Conservation (phyloP, 2,888 invertebrate genomes). For the Perithous albicinctus region DNA sequence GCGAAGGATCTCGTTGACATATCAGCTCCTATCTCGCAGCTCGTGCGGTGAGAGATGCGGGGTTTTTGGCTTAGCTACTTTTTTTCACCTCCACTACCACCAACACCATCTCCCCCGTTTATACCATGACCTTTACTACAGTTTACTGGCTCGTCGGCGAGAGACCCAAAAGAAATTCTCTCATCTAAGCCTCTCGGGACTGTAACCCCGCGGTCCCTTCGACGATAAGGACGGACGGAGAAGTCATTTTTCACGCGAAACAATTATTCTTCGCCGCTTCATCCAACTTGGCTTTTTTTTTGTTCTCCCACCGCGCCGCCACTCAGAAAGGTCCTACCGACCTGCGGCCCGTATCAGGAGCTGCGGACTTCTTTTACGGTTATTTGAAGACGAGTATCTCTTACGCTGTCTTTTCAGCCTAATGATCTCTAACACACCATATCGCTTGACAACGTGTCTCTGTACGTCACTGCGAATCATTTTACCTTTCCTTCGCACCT, state of each 20-base stretch:
- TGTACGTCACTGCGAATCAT: slow-evolving; percentile 1
- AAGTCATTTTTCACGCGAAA: slow-evolving; percentile 67
- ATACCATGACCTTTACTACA: slow-evolving; percentile 22
- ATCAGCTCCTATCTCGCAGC: slow-evolving; percentile 28
- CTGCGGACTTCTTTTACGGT: slow-evolving; percentile 19
- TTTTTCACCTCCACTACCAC: slow-evolving; percentile 7
- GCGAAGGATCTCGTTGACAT: slow-evolving; percentile 25
- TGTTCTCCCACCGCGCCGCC: slow-evolving; percentile 22
- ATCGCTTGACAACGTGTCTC: neutral
- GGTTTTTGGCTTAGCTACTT: slow-evolving; percentile 41
- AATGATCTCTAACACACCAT: slow-evolving; percentile 36
- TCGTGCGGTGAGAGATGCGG: slow-evolving; percentile 18
- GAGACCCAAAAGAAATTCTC: slow-evolving; percentile 55
- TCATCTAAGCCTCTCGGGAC: slow-evolving; percentile 52
- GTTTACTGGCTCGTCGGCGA: slow-evolving; percentile 24
- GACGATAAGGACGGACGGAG: slow-evolving; percentile 50
- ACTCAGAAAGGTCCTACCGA: neutral
- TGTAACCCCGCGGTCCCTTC: slow-evolving; percentile 21
- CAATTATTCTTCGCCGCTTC: slow-evolving; percentile 65
- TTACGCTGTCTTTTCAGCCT: slow-evolving; percentile 15
- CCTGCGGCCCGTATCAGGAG: slow-evolving; percentile 17
- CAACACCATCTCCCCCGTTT: neutral
- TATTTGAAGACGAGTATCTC: neutral
- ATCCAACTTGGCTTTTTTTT: slow-evolving; percentile 39
- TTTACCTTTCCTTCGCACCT: neutral